Conservation (phyloP, 2,888 invertebrate genomes). For the Palloptera scutellata region DNA sequence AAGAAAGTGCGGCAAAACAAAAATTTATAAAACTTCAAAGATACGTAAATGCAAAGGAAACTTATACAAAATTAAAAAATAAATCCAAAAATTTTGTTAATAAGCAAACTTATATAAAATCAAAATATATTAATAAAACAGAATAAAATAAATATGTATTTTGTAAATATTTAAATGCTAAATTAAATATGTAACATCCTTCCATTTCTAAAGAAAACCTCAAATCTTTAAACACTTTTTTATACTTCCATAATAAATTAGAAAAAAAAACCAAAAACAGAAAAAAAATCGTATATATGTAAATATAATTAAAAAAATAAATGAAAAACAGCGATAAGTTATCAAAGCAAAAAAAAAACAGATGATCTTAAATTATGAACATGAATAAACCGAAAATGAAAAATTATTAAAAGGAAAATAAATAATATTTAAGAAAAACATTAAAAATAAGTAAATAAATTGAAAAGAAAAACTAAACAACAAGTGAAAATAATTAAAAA, state of each 20-base stretch:
- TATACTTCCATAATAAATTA: slow-evolving; percentile 2
- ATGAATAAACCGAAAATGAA: neutral
- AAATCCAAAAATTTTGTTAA: neutral
- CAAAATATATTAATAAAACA: no score
- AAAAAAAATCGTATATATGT: neutral
- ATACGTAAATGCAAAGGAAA: neutral
- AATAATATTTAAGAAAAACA: no score
- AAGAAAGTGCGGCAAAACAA: no score
- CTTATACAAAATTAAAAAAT: neutral
- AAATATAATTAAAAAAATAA: neutral
- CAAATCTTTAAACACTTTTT: slow-evolving; percentile 2
- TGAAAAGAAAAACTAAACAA: neutral
- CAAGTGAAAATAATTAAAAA: neutral
- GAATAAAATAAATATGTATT: no score
- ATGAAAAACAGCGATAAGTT: neutral
- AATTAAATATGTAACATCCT: neutral
- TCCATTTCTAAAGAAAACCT: slow-evolving; percentile 1
- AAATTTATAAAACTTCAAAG: no score
- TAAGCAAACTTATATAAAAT: no score
- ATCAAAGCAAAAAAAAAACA: no score
- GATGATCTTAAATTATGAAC: no score
- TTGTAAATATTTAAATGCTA: no score
- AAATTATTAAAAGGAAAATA: no score
- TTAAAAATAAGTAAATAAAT: no score
- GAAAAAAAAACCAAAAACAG: neutral